Percentiles rank a stretch among this genome's conserved stretches.
Evolutionary conservation across 2,888 invertebrate species (phyloP).

Genomic region (Dioctria linearis): DNA sequence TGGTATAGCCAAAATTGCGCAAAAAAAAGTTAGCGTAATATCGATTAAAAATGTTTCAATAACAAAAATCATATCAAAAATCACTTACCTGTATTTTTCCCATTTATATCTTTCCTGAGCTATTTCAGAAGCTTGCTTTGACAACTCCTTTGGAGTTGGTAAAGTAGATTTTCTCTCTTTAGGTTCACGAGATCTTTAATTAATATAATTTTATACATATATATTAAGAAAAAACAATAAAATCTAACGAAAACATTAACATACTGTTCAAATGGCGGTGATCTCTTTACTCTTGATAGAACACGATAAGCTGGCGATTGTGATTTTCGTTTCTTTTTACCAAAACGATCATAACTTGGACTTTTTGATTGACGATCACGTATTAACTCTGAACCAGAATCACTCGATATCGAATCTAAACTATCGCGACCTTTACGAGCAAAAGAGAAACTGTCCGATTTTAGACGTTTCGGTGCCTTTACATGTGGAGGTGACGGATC

Average conservation of each 20-base stretch:
- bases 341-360: slow-evolving; percentile 37
- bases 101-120: slow-evolving; percentile 73
- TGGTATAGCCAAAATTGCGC: not conserved
- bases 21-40: not conserved
- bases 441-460: slow-evolving; percentile 18
- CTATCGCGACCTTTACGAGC: slow-evolving; percentile 59
- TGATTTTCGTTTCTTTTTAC: slow-evolving; percentile 58
- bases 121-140: slow-evolving; percentile 68
- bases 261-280: slow-evolving; percentile 62
- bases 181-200: slow-evolving; percentile 18
- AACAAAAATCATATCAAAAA: not conserved
- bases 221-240: not conserved
- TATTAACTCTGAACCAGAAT: slow-evolving; percentile 64
- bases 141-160: slow-evolving; percentile 68
- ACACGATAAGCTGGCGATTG: slow-evolving; percentile 63
- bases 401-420: slow-evolving; percentile 64
- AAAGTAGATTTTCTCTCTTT: slow-evolving; percentile 56
- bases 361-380: not conserved
- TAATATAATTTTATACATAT: not conserved
- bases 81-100: slow-evolving; percentile 71
- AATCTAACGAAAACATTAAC: not conserved
- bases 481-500: slow-evolving; percentile 74
- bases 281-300: slow-evolving; percentile 62
- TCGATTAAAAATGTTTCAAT: not conserved
- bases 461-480: slow-evolving; percentile 70